Evolutionary conservation across 2,797 vertebrate species (phyloP), one percentile per base, ranked within the genome.

Genomic region (Hylomyscus alleni): DNA sequence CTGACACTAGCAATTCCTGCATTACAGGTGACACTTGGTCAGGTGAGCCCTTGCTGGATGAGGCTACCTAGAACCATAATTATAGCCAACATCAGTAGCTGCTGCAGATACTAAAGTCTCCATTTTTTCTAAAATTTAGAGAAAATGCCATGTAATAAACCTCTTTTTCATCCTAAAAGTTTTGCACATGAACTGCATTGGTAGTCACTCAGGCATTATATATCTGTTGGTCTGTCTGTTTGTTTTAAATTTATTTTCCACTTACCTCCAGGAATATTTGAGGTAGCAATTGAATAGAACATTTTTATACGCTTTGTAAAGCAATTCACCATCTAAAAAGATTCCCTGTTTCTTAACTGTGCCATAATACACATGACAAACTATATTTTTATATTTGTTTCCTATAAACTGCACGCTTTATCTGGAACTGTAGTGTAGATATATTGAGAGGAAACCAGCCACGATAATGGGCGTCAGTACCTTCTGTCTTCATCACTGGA

Each of bases 341-440:
- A 97, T 78, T 89, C 94, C 82, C 95, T 96, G 91, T 95, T 96
- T 97, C 94, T 94, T 97, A 96, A 97, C 95, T 91, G 86, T 95
- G 91, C 92, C 72, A 69, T 96, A 93, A 97, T 91, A 94, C 83
- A 94, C 96, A 94, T 82, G 95, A 97, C 78, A 92, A 93, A 95
- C 95, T 98, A 95, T 91, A 97, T 96, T 96, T 95, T 93, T 97
- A 56, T 97, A 97, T 97, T 96, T 97, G 95, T 97, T 97, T 97
- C 87, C 96, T 96, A 84, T 97, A 97, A 97, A 97, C 72, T 44
- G 69, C 47, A 29, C 11, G 34, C 91, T 95, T 96, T 97, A 97
- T 95, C 94, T 96, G 83, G 92, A 96, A 95, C 92, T 88, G 95
- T 84, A 87, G 86, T 76, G 47, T 73, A 88, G 95, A 97, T 97